Evolutionary conservation across 2,888 invertebrate genomes (phyloP).

Genomic region (Lepetodrilus schrolli): DNA sequence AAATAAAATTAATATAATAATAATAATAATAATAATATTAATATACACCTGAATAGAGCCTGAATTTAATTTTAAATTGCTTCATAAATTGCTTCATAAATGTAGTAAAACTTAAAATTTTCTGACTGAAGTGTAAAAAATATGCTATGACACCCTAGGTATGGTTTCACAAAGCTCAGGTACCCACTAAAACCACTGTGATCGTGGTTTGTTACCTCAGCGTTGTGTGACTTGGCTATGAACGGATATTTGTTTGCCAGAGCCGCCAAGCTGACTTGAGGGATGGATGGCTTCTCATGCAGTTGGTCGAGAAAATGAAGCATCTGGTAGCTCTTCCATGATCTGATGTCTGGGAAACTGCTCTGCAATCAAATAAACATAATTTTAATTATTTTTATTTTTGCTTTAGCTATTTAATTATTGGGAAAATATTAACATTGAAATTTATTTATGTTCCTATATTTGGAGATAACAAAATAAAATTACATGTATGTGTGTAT

Average conservation of each 20-base stretch:
- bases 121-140: not conserved
- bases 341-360: constrained; percentile 33
- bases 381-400: too few relatives aligned
- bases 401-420: too few relatives aligned
- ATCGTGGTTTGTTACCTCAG: constrained; percentile 41
- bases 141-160: not conserved
- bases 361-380: too few relatives aligned
- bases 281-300: constrained; percentile 38
- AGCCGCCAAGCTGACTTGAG: constrained; percentile 28
- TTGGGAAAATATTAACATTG: too few relatives aligned
- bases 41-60: too few relatives aligned
- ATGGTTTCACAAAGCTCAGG: not conserved
- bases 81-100: too few relatives aligned
- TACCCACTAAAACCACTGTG: not conserved
- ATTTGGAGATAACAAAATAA: too few relatives aligned
- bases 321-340: constrained; percentile 49
- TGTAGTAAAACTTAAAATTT: not conserved
- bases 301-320: constrained; percentile 50
- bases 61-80: too few relatives aligned
- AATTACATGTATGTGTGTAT: too few relatives aligned
- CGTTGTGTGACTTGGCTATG: constrained; percentile 45
- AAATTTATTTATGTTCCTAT: too few relatives aligned
- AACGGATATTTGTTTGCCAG: constrained; percentile 37
- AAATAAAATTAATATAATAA: too few relatives aligned
- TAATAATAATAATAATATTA: too few relatives aligned